Conservation (phyloP, 1,140 invertebrate species). For the Drosophila lowei region DNA sequence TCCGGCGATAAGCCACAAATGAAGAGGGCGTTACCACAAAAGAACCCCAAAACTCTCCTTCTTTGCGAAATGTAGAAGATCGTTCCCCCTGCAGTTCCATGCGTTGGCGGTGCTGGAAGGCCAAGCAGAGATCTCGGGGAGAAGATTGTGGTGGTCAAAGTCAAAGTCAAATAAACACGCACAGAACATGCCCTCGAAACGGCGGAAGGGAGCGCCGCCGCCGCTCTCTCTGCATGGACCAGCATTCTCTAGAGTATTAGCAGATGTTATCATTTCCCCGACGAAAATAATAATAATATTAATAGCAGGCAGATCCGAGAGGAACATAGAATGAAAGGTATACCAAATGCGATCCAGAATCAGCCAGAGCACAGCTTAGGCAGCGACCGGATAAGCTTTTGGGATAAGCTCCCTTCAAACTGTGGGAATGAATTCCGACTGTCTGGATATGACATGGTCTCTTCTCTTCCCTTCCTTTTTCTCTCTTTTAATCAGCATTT, state of each 20-base stretch:
- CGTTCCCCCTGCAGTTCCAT: constrained; percentile 1
- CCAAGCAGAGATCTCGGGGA: constrained; percentile 39
- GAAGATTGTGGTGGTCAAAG: constrained; percentile 48
- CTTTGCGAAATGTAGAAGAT: constrained; percentile 20
- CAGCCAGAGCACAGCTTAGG: constrained; percentile 3
- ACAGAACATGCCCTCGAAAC: constrained; percentile 46
- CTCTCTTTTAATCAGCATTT: too few species aligned
- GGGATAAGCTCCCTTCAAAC: too few species aligned
- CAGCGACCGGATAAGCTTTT: too few species aligned
- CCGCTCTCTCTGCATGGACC: not conserved
- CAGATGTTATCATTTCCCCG: constrained; percentile 56
- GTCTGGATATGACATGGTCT: too few species aligned
- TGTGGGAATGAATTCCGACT: too few species aligned
- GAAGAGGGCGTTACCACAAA: constrained; percentile 64
- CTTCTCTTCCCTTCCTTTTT: too few species aligned
- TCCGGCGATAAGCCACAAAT: constrained; percentile 64
- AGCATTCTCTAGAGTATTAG: constrained; percentile 47
- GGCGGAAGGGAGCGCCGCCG: constrained; percentile 54
- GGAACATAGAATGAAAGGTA: constrained; percentile 21
- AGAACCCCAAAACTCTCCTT: not conserved
- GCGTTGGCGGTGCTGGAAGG: constrained; percentile 68
- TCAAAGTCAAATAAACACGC: constrained; percentile 74
- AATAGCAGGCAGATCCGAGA: constrained; percentile 39
- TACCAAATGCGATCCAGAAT: constrained; percentile 16
- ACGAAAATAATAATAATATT: constrained; percentile 60